Evolutionary conservation across 1,140 invertebrate species (phyloP).

Genomic region (Drosophila rufa): DNA sequence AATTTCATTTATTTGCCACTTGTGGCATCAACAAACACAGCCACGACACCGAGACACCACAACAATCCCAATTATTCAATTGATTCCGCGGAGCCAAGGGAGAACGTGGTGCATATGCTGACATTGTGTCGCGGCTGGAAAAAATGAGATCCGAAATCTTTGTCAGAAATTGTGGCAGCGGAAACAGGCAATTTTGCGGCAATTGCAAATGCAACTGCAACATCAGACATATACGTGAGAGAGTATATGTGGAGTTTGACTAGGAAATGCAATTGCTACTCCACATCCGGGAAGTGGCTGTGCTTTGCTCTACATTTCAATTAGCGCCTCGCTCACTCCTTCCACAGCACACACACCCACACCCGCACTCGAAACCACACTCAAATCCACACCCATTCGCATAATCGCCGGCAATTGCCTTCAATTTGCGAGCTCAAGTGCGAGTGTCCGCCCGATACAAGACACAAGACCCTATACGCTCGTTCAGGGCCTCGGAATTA

Average conservation of each 20-base stretch:
- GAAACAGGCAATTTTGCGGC: slow-evolving; percentile 49
- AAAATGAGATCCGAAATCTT: slow-evolving; percentile 40
- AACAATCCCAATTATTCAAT: slow-evolving; percentile 79
- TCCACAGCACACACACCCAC: slow-evolving; percentile 1
- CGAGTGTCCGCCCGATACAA: slow-evolving; percentile 29
- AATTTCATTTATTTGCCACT: slow-evolving; percentile 83
- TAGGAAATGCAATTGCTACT: slow-evolving; percentile 56
- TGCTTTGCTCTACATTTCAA: slow-evolving; percentile 67
- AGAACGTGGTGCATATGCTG: slow-evolving; percentile 37
- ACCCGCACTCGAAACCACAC: slow-evolving; percentile 1
- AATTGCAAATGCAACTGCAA: slow-evolving; percentile 30
- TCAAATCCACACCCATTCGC: slow-evolving; percentile 26
- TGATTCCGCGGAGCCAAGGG: slow-evolving; percentile 54
- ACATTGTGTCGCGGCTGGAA: slow-evolving; percentile 36
- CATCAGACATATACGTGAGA: background rate
- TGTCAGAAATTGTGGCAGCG: slow-evolving; percentile 51
- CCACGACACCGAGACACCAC: slow-evolving; percentile 35
- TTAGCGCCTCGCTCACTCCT: slow-evolving; percentile 45
- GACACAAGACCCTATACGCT: slow-evolving; percentile 20
- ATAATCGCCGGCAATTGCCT: slow-evolving; percentile 68
- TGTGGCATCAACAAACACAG: slow-evolving; percentile 64
- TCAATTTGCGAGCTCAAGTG: slow-evolving; percentile 55
- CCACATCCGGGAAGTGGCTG: slow-evolving; percentile 52
- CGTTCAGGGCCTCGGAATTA: slow-evolving; percentile 23
- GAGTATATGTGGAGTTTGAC: slow-evolving; percentile 36